phyloP scores from a whole-genome alignment of 1,140 invertebrate genomes.

The Zaprionus tsacasi region DNA sequence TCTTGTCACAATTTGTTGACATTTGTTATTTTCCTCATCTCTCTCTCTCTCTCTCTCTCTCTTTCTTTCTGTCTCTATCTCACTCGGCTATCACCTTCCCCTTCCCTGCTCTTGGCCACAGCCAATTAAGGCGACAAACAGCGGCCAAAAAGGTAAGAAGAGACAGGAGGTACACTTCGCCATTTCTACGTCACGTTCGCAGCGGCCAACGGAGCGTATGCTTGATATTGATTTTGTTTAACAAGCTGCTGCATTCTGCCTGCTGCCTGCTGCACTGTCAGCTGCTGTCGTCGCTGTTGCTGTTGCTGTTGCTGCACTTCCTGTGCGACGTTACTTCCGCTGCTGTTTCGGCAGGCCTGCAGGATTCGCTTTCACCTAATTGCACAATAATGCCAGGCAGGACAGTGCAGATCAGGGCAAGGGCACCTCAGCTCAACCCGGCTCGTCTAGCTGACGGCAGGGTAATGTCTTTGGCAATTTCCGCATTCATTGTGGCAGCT shows the following conservation, averaged over 20 bases:
- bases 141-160: constrained; percentile 25
- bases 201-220: constrained; percentile 62
- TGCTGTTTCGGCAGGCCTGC: constrained; percentile 52
- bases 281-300: neutral
- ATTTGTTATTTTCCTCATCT: constrained; percentile 66
- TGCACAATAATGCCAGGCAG: constrained; percentile 62
- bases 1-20: constrained; percentile 82
- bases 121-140: constrained; percentile 76
- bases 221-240: constrained; percentile 73
- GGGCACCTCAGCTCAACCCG: too few species aligned
- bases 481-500: constrained; percentile 69
- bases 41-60: constrained; percentile 6
- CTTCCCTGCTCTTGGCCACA: constrained; percentile 42
- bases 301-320: constrained; percentile 66
- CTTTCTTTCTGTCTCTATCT: neutral
- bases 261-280: constrained; percentile 1
- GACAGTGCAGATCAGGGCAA: neutral
- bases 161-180: neutral
- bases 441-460: neutral
- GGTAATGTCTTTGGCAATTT: constrained; percentile 66
- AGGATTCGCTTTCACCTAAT: constrained; percentile 66
- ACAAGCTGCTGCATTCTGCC: constrained; percentile 46
- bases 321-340: constrained; percentile 58
- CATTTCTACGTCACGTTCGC: constrained; percentile 48
- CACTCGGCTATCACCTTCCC: constrained; percentile 13